Evolutionary conservation across 2,797 vertebrate genomes (phyloP).

Genomic region (Rhinophrynus dorsalis): DNA sequence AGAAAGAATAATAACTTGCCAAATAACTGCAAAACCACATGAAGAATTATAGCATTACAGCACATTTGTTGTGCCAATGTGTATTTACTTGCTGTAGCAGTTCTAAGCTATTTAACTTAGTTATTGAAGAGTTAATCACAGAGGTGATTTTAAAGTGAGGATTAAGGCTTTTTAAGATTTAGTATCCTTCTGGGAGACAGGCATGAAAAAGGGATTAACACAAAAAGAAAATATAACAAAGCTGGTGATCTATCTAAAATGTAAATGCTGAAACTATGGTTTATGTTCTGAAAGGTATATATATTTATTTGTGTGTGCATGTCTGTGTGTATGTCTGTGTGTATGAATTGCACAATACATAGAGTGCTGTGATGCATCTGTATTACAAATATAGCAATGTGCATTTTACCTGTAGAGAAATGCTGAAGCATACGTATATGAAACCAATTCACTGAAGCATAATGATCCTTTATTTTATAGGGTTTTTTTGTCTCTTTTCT

Average conservation of each 20-base stretch:
- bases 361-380: no score
- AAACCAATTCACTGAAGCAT: no score
- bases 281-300: not conserved
- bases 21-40: not conserved
- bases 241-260: not conserved
- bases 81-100: slow-evolving; percentile 13
- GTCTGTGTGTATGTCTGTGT: no score
- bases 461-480: no score
- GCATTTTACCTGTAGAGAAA: no score
- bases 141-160: slow-evolving; percentile 36
- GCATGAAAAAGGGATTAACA: slow-evolving; percentile 27
- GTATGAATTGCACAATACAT: no score
- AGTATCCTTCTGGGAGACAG: slow-evolving; percentile 35
- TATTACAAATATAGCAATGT: no score
- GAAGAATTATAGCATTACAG: slow-evolving; percentile 23
- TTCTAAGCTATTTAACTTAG: slow-evolving; percentile 23
- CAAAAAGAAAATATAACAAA: slow-evolving; percentile 14
- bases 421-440: no score
- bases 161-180: slow-evolving; percentile 41
- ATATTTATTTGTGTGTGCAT: no score
- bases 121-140: slow-evolving; percentile 40
- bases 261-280: not conserved
- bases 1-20: slow-evolving; percentile 32
- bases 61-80: slow-evolving; percentile 11
- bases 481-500: no score